Evolutionary conservation across 1,140 invertebrate genomes (phyloP).

Genomic region (Agrilus planipennis): DNA sequence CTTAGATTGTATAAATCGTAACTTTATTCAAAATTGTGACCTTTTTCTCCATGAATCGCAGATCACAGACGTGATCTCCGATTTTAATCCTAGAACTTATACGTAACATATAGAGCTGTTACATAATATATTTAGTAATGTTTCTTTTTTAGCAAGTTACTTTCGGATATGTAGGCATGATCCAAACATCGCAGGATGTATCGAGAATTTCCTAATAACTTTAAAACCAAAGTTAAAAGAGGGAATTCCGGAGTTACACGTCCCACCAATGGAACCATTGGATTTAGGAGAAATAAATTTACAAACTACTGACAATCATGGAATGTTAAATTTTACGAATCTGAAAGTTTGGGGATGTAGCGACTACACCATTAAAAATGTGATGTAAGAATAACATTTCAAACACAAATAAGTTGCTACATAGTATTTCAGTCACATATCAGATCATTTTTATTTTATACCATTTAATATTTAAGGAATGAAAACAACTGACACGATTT

Average conservation of each 20-base stretch:
- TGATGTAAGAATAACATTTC: constrained; percentile 17
- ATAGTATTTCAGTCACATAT: not conserved
- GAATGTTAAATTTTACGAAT: constrained; percentile 28
- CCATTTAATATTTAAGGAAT: too few relatives aligned
- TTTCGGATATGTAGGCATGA: too few relatives aligned
- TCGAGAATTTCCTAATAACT: constrained; percentile 48
- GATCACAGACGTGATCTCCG: too few relatives aligned
- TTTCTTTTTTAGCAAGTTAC: too few relatives aligned
- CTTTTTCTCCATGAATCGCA: too few relatives aligned
- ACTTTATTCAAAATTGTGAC: too few relatives aligned
- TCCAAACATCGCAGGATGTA: constrained; percentile 49
- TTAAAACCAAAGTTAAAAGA: constrained; percentile 43
- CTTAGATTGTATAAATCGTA: too few relatives aligned
- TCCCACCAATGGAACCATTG: constrained; percentile 53
- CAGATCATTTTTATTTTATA: not conserved
- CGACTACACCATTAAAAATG: constrained; percentile 21
- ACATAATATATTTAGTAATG: too few relatives aligned
- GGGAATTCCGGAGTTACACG: constrained; percentile 55
- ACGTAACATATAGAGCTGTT: too few relatives aligned
- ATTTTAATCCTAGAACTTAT: too few relatives aligned
- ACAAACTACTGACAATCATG: constrained; percentile 21
- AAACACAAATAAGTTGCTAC: not conserved
- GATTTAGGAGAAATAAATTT: constrained; percentile 39
- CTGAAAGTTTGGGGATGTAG: constrained; percentile 26
- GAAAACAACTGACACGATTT: too few relatives aligned